Evolutionary conservation across 2,797 vertebrate genomes (phyloP), one percentile per base, ranked within the genome.

Genomic region (Scolopax rusticola): DNA sequence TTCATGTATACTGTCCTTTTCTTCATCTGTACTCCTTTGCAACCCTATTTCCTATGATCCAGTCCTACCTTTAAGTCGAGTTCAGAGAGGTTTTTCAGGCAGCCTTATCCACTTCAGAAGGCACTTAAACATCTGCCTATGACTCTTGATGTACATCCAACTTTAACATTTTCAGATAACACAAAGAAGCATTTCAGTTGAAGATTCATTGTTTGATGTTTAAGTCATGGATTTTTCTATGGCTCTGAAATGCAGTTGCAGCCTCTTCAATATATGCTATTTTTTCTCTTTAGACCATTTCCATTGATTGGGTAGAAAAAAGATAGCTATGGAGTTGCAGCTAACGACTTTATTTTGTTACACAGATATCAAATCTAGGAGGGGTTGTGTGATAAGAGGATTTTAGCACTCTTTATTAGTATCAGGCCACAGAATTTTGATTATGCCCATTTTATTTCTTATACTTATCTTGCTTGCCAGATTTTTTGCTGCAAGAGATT

Each of bases 201-300:
- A 88, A 91, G 79, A 87, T 75, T 91, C 88, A 69, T 56, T 69
- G 78, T 87, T 93, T 92, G 82, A 83, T 93, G 51, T 86, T 93
- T 84, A 94, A 91, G 27, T 78, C 53, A 83, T 59, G 60, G 82
- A 61, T 95, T 93, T 94, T 93, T 85, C 78, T 78, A 45, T 33
- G 41, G n/a, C 54, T 95, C 38, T 86, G 65, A 94, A 95, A 91
- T 54, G 57, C 45, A 65, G 50, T 48, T 69, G 61, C 38, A 88
- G 23, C 40, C 43, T 78, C 45, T 78, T 63, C 65, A 75, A 21
- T 71, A 91, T 60, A 77, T n/a, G 38, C 17, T 12, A 19, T 85
- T 87, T 94, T 80, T 90, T 90, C 11, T 82, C 28, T 78, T 32
- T 70, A 6, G 9, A 71, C 24, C 24, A 40, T 84, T 84, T 84